phyloP scores from a whole-genome alignment of 2,888 invertebrate genomes.

The Eupithecia insigniata region DNA sequence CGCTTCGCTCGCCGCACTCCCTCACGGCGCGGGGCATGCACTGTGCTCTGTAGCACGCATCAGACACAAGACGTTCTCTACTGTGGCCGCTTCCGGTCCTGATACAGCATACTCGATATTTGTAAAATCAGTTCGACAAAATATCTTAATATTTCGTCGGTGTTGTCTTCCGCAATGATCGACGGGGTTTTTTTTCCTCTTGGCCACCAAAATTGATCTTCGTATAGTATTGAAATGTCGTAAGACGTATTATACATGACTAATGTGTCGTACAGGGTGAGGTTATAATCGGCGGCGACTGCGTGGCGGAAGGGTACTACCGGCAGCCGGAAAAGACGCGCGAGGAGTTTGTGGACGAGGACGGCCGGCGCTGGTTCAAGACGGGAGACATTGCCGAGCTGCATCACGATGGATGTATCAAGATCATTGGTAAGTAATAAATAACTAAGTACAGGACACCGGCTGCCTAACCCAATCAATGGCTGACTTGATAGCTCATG shows the following conservation, averaged over 20 bases:
- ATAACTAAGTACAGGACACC: neutral
- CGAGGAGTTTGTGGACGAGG: constrained; percentile 93
- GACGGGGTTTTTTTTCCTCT: neutral
- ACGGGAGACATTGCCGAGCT: constrained; percentile 98
- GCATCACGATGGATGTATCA: constrained; percentile 96
- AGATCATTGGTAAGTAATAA: constrained; percentile 92
- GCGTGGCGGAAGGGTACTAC: constrained; percentile 97
- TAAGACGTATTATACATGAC: neutral
- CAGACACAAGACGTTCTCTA: too few relatives aligned
- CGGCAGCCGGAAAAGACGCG: constrained; percentile 94
- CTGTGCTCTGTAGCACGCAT: too few relatives aligned
- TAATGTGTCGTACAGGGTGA: constrained; percentile 85
- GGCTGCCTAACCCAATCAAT: neutral
- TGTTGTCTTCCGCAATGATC: too few relatives aligned
- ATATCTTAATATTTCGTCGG: too few relatives aligned
- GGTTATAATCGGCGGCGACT: constrained; percentile 93
- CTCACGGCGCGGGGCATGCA: too few relatives aligned
- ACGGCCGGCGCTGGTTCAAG: constrained; percentile 94
- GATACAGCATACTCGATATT: too few relatives aligned
- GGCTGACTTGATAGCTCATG: neutral
- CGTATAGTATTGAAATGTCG: neutral
- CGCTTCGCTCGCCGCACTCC: too few relatives aligned
- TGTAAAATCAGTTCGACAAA: too few relatives aligned
- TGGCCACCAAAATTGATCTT: neutral
- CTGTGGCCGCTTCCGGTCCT: too few relatives aligned